A percentile compares a stretch with the other conserved stretches of the same genome.
Evolutionary conservation across 2,113 vertebrate species (phyloP).

Genomic region (Silurus asotus): DNA sequence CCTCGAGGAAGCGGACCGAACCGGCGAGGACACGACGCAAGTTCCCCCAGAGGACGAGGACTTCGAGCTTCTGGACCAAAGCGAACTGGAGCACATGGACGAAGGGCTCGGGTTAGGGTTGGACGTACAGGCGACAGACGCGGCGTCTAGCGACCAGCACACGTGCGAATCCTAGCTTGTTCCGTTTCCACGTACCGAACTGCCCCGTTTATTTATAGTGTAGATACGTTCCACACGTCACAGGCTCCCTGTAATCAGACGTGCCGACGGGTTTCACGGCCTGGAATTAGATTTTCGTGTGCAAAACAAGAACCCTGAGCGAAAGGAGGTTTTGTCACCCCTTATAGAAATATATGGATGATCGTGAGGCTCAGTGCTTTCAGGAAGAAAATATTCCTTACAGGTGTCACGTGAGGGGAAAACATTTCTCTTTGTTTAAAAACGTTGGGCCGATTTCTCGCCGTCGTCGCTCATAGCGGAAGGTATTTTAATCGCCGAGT

Average conservation of each 20-base stretch:
- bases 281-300: background rate
- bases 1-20: slow-evolving; percentile 46
- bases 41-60: slow-evolving; percentile 82
- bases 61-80: slow-evolving; percentile 99
- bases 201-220: slow-evolving; percentile 55
- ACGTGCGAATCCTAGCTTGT: slow-evolving; percentile 69
- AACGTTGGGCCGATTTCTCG: background rate
- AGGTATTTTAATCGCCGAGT: no score
- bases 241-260: slow-evolving; percentile 18
- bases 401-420: background rate
- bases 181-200: slow-evolving; percentile 27
- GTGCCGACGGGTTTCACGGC: slow-evolving; percentile 27
- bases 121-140: slow-evolving; percentile 64
- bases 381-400: background rate
- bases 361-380: background rate
- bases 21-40: slow-evolving; percentile 57
- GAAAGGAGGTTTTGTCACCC: background rate
- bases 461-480: background rate
- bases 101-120: slow-evolving; percentile 77
- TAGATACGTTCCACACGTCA: slow-evolving; percentile 48
- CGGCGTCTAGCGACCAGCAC: slow-evolving; percentile 55
- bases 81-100: slow-evolving; percentile 90
- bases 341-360: background rate
- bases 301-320: background rate
- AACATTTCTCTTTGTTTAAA: background rate